Evolutionary conservation across 2,797 vertebrate genomes (phyloP).

Genomic region (Distichodus sexfasciatus): DNA sequence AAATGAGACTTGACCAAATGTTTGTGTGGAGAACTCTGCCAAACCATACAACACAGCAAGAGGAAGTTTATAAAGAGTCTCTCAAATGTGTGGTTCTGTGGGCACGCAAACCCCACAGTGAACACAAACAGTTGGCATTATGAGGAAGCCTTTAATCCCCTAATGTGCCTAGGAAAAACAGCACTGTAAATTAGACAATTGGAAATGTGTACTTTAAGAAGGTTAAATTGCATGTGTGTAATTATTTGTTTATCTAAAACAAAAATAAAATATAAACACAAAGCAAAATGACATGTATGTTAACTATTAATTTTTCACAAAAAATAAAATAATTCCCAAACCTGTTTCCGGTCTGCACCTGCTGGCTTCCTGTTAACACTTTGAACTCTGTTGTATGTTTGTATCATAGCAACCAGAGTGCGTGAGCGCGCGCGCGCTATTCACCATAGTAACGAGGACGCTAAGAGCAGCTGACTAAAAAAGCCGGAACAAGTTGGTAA

Average conservation of each 20-base stretch:
- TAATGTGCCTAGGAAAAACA: conserved; percentile 5
- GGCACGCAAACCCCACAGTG: conserved; percentile 56
- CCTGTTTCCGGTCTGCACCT: too few species aligned
- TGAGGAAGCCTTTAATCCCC: conserved; percentile 21
- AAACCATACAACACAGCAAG: conserved; percentile 64
- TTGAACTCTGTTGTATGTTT: conserved; percentile 39
- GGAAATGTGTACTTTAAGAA: too few species aligned
- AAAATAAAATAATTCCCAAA: too few species aligned
- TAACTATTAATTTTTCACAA: too few species aligned
- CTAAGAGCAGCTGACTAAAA: too few species aligned
- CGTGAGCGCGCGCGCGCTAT: neutral
- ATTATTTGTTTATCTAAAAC: too few species aligned
- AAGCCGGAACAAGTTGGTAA: too few species aligned
- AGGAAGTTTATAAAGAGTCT: conserved; percentile 61
- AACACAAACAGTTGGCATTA: conserved; percentile 53
- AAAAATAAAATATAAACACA: too few species aligned
- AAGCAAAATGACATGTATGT: too few species aligned
- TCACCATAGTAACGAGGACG: conserved; percentile 40
- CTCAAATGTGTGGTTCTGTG: conserved; percentile 66
- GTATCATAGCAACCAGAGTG: conserved; percentile 60
- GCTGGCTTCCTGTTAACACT: too few species aligned
- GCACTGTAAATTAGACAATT: too few species aligned
- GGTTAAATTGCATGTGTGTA: too few species aligned
- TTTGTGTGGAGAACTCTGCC: conserved; percentile 65
- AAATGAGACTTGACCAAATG: conserved; percentile 67